Evolutionary conservation across 92 coral and sea anemone species (phyloP).

Genomic region (Bergia sp.): DNA sequence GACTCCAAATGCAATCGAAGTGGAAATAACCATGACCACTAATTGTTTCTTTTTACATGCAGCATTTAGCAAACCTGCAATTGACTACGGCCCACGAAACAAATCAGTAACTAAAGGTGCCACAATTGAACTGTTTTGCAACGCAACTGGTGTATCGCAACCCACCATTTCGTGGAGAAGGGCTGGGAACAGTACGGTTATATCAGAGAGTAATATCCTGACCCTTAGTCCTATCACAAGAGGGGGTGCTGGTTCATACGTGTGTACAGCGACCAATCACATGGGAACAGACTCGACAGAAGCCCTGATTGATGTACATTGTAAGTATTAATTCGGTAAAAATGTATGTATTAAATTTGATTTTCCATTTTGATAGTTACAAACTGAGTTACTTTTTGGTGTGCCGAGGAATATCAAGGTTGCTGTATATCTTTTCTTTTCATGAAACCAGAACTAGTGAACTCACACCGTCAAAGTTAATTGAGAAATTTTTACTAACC

Average conservation of each 20-base stretch:
- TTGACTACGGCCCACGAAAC: neutral
- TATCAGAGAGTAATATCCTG: neutral
- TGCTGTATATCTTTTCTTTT: too few species aligned
- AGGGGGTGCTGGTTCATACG: neutral
- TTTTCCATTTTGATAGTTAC: too few species aligned
- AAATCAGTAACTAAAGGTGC: neutral
- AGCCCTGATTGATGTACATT: neutral
- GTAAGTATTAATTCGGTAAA: neutral
- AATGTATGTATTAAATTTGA: too few species aligned
- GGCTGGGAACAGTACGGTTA: neutral
- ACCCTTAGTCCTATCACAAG: neutral
- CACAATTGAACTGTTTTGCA: neutral
- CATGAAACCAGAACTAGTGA: too few species aligned
- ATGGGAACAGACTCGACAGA: neutral
- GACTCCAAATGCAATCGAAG: too few species aligned
- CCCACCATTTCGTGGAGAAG: neutral
- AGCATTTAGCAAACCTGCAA: too few species aligned
- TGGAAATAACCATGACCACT: too few species aligned
- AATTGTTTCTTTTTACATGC: too few species aligned
- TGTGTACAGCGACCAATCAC: slow-evolving; percentile 4
- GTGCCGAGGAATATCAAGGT: too few species aligned
- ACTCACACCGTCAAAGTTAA: too few species aligned
- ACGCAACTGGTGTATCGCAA: neutral
- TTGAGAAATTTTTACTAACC: too few species aligned
- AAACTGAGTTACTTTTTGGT: too few species aligned